These are phyloP conservation scores for Trematomus loennbergii DNA, from an alignment of 2,113 vertebrate species.

Conservation along the genomic window DNA sequence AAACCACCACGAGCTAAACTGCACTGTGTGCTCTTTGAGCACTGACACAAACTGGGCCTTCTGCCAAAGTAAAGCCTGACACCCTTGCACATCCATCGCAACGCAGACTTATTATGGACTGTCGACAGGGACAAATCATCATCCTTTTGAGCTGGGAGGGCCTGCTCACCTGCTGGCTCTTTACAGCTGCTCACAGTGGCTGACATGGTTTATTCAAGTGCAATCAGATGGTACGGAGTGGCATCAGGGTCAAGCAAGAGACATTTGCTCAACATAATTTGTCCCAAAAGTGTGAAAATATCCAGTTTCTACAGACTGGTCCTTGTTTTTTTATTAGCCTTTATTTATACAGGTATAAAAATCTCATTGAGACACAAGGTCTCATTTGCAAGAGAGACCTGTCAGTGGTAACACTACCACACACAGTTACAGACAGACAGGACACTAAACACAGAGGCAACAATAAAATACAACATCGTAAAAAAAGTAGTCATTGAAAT, in stretches of 20 bases:
- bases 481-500: too few species aligned
- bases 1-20: not conserved
- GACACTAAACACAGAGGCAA: too few species aligned
- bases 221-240: slow-evolving; percentile 24
- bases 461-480: too few species aligned
- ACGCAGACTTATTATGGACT: slow-evolving; percentile 33
- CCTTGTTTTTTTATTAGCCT: too few species aligned
- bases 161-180: slow-evolving; percentile 23
- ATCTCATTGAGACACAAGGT: too few species aligned
- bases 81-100: slow-evolving; percentile 9
- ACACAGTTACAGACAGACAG: too few species aligned
- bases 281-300: not conserved
- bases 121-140: slow-evolving; percentile 44
- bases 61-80: slow-evolving; percentile 18
- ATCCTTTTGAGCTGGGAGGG: slow-evolving; percentile 17
- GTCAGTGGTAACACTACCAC: too few species aligned
- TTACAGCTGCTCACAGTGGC: slow-evolving; percentile 9
- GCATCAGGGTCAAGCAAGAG: slow-evolving; percentile 15
- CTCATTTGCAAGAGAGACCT: too few species aligned
- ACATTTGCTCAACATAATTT: slow-evolving; percentile 21
- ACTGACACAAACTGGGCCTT: slow-evolving; percentile 50
- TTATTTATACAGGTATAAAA: too few species aligned
- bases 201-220: not conserved
- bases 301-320: slow-evolving; percentile 10
- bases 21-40: slow-evolving; percentile 17